Evolutionary conservation across 2,113 vertebrate species (phyloP), one percentile per base, ranked within the genome.

Genomic region (Centropus bengalensis): DNA sequence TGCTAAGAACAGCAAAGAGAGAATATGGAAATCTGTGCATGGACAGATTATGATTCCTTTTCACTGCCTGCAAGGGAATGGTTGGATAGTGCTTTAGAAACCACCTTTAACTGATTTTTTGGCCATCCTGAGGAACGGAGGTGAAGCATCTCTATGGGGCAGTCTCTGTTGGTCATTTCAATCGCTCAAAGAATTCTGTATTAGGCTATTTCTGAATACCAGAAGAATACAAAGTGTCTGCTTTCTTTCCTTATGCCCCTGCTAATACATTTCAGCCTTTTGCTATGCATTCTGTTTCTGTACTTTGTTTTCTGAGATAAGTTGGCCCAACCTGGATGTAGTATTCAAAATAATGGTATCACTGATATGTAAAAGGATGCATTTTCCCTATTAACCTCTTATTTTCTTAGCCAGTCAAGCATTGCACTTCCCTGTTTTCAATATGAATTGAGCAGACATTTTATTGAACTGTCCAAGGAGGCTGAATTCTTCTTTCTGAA

Each of bases 201-300:
- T 5, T 62, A n/a, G 23, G 16, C 6, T 73, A 14, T 67, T 85
- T 82, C 56, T 38, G 27, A 79, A 56, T 12, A 19, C 6, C 4
- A 6, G 30, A 52, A 26, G 16, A 85, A 58, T 3, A 3, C 1
- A 2, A 80, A 66, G 12, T 0, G 0, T 58, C 26, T 51, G 26
- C 30, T 36, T 33, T 64, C 55, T 75, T 15, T 42, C 51, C 14
- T 68, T 56, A 33, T 45, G 21, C 5, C 8, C 9, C 7, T 36
- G 6, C 6, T 80, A 66, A 80, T 19, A 19, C 4, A 40, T 89
- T 66, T 66, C 67, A 28, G 24, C 19, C 56, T 94, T 84, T 67
- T 84, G 42, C 14, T 89, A 32, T 38, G 8, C 8, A 26, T 82
- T 81, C 8, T 59, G 9, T 78, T 78, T 67, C 9, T 42, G 20